Percentiles rank a stretch among this genome's conserved stretches.
Evolutionary conservation across 1,140 invertebrate species (phyloP).

Genomic region (Drosophila teissieri): DNA sequence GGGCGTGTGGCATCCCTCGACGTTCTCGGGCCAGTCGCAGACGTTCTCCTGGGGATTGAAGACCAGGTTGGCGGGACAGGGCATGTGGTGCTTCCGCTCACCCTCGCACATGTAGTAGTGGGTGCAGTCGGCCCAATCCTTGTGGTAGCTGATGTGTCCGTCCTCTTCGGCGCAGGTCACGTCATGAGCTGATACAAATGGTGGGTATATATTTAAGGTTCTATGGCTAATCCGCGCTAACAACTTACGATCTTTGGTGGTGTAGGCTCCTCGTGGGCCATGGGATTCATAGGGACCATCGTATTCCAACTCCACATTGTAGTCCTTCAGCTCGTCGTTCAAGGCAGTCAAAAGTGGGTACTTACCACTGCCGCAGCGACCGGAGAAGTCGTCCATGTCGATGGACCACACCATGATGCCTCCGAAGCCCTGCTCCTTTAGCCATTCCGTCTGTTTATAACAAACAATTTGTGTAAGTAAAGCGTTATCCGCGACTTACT

Average conservation of each 20-base stretch:
- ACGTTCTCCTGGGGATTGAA: slow-evolving; percentile 97
- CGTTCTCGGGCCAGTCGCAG: slow-evolving; percentile 98
- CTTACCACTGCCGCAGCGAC: slow-evolving; percentile 94
- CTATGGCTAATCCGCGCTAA: no score
- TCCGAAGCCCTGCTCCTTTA: slow-evolving; percentile 96
- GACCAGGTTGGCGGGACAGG: slow-evolving; percentile 96
- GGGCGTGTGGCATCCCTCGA: slow-evolving; percentile 93
- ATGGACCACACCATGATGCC: slow-evolving; percentile 99
- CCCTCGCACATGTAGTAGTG: slow-evolving; percentile 98
- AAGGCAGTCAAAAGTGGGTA: slow-evolving; percentile 96
- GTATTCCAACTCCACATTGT: slow-evolving; percentile 93
- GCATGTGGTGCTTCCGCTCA: slow-evolving; percentile 97
- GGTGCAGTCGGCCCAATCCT: slow-evolving; percentile 95
- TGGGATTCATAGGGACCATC: slow-evolving; percentile 93
- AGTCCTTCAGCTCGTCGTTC: slow-evolving; percentile 92
- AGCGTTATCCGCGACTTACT: not conserved
- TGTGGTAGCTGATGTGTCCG: slow-evolving; percentile 96
- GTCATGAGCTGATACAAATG: slow-evolving; percentile 90
- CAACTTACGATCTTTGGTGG: slow-evolving; percentile 94
- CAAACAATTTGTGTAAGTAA: slow-evolving; percentile 1
- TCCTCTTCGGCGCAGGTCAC: slow-evolving; percentile 96
- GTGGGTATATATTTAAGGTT: not conserved
- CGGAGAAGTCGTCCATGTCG: slow-evolving; percentile 97
- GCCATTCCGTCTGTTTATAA: slow-evolving; percentile 92
- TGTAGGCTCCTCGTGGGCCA: slow-evolving; percentile 90